These are phyloP conservation scores for Mesoclemmys tuberculata DNA, from an alignment of 2,113 vertebrate species.

Conservation along the genomic window DNA sequence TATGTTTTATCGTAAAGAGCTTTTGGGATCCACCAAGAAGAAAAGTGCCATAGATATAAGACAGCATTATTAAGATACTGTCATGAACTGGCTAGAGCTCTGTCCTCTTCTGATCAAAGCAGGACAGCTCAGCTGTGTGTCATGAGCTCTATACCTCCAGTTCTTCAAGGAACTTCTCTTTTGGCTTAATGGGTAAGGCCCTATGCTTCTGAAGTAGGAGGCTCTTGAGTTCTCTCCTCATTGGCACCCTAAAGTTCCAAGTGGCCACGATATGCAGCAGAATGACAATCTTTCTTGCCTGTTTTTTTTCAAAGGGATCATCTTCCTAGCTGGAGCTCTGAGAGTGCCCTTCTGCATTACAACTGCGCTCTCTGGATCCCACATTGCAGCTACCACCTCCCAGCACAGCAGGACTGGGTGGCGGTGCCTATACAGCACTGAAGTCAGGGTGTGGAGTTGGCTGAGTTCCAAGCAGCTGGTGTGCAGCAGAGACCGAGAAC, in stretches of 20 bases:
- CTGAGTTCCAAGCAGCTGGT: not conserved
- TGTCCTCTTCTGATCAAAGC: not conserved
- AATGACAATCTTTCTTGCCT: accelerated
- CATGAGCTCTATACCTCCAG: not conserved
- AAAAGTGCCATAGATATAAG: not conserved
- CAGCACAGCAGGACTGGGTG: accelerated
- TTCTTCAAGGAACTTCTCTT: not conserved
- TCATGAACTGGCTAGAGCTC: not conserved
- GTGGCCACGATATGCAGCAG: accelerated
- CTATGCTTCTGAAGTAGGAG: not conserved
- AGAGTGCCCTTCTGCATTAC: not conserved
- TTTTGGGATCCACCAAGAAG: not conserved
- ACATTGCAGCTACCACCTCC: not conserved
- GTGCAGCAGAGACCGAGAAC: not conserved
- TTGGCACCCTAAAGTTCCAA: not conserved
- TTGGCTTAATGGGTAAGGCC: not conserved
- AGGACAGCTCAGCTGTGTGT: not conserved
- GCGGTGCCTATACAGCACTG: not conserved
- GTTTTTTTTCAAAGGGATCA: accelerated
- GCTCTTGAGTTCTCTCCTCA: not conserved
- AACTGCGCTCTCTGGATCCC: accelerated
- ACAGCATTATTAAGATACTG: not conserved
- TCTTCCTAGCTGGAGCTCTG: not conserved
- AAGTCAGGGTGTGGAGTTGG: not conserved
- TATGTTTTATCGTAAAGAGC: constrained; percentile 12